phyloP scores from a whole-genome alignment of 2,113 vertebrate species.

The Ammodytes dubius region DNA sequence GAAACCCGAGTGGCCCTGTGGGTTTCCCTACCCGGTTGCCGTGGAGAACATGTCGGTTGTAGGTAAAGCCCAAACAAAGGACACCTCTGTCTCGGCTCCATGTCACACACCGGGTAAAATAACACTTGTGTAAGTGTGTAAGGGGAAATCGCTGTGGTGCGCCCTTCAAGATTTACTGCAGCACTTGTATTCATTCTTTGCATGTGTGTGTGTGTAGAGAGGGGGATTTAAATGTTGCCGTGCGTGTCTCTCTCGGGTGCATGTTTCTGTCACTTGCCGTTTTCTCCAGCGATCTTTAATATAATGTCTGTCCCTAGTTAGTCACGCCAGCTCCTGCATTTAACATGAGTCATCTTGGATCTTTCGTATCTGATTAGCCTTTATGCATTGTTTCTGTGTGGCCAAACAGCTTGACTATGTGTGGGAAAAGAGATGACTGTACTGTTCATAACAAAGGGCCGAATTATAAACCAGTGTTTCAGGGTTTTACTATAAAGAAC shows the following conservation, averaged over 20 bases:
- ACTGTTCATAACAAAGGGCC: neutral
- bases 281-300: constrained; percentile 23
- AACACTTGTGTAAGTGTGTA: constrained; percentile 47
- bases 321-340: constrained; percentile 11
- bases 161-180: constrained; percentile 47
- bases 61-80: constrained; percentile 74
- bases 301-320: constrained; percentile 11
- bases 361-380: neutral
- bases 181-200: constrained; percentile 43
- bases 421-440: neutral
- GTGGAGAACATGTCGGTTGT: constrained; percentile 51
- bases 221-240: constrained; percentile 12
- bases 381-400: neutral
- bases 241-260: constrained; percentile 4
- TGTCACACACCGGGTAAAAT: constrained; percentile 74
- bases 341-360: neutral
- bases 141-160: constrained; percentile 40
- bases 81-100: constrained; percentile 72
- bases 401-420: neutral
- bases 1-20: constrained; percentile 64
- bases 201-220: constrained; percentile 26
- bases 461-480: neutral
- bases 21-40: constrained; percentile 50
- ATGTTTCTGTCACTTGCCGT: constrained; percentile 49
- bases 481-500: neutral